Conservation (phyloP, 2,888 invertebrate species). For the Gymnoscelis rufifasciata region DNA sequence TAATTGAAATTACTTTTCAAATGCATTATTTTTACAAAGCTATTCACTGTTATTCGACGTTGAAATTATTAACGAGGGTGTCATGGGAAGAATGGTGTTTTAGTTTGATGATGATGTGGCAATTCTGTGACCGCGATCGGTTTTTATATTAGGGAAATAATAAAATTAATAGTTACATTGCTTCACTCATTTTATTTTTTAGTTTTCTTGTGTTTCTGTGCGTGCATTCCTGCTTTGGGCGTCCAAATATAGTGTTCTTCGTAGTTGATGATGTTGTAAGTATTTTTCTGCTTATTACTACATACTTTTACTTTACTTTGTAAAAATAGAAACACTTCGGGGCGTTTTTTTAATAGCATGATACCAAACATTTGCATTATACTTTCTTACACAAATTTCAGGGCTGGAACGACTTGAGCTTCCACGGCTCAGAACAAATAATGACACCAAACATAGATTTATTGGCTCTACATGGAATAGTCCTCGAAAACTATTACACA, state of each 20-base stretch:
- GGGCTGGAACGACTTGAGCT: conserved; percentile 94
- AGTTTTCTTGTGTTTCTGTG: conserved; percentile 23
- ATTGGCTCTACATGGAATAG: conserved; percentile 87
- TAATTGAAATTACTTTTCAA: no score
- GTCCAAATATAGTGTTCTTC: conserved; percentile 85
- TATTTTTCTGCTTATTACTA: background rate
- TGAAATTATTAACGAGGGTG: no score
- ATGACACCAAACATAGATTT: conserved; percentile 93
- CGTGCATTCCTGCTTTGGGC: conserved; percentile 23
- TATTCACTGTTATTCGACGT: background rate
- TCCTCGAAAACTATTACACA: conserved; percentile 88
- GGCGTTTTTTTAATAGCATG: no score
- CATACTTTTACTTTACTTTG: no score
- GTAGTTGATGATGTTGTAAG: conserved; percentile 89
- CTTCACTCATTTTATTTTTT: no score
- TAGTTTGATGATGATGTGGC: background rate
- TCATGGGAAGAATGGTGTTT: background rate
- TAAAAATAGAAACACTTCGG: no score
- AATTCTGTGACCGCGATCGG: background rate
- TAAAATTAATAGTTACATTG: no score
- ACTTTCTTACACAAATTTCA: conserved; percentile 48
- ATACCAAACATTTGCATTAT: no score
- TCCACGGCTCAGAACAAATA: conserved; percentile 90
- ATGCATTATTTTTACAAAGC: no score
- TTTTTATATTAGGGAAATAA: no score